phyloP scores from a whole-genome alignment of 2,113 vertebrate genomes.

The Alces alces region DNA sequence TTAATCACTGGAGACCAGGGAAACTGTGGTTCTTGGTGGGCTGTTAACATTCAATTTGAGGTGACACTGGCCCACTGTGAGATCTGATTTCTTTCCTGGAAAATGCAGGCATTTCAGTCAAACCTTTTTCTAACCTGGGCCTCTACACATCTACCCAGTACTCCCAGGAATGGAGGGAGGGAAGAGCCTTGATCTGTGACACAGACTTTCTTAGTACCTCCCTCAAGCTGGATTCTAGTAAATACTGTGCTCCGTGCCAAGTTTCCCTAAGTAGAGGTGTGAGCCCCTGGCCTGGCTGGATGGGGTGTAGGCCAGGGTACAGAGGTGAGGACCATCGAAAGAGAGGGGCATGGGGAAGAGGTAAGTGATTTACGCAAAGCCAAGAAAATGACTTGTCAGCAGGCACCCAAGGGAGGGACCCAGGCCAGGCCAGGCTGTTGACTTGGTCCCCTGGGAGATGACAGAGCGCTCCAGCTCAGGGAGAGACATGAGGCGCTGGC shows the following conservation, averaged over 20 bases:
- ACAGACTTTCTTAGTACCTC: background rate
- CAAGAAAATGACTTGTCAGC: too few species aligned
- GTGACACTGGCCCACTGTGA: background rate
- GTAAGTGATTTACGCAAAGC: background rate
- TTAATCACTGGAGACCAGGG: background rate
- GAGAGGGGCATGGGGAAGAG: background rate
- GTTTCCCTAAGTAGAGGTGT: background rate
- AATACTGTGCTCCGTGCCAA: background rate
- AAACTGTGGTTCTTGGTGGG: too few species aligned
- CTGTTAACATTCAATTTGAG: background rate
- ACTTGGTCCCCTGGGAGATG: background rate
- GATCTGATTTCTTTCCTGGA: background rate
- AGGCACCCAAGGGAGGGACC: rapidly evolving
- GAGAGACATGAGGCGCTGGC: background rate
- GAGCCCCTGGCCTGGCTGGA: background rate
- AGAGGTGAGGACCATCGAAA: background rate
- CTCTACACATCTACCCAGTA: rapidly evolving
- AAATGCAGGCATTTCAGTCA: background rate
- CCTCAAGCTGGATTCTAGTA: background rate
- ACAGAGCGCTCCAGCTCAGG: background rate
- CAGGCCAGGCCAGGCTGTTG: background rate
- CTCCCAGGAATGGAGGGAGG: too few species aligned
- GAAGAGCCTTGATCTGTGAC: background rate
- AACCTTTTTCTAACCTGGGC: background rate
- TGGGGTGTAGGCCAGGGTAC: too few species aligned